Conservation (phyloP, 1,140 invertebrate species). For the Melitaea cinxia region DNA sequence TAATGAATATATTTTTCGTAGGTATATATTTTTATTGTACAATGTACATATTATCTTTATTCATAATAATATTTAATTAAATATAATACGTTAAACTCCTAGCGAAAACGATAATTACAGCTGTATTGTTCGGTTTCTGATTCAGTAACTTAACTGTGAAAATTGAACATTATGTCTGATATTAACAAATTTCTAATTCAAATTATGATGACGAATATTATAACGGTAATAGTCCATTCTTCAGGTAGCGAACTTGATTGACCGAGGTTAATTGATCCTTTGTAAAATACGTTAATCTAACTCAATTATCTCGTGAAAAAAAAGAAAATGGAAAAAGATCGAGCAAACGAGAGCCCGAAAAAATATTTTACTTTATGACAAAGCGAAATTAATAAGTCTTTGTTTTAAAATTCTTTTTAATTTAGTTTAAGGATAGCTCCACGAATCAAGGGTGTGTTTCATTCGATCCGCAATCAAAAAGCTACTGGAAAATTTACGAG, state of each 20-base stretch:
- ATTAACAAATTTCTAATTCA: too few species aligned
- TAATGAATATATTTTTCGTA: too few species aligned
- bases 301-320: not conserved
- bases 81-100: too few species aligned
- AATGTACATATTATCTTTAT: too few species aligned
- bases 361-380: not conserved
- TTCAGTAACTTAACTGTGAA: not conserved
- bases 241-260: not conserved
- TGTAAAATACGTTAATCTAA: not conserved
- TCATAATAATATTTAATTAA: too few species aligned
- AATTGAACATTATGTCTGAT: not conserved
- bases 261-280: not conserved
- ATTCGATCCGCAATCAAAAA: conserved; percentile 25
- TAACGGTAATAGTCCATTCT: not conserved
- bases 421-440: conserved; percentile 7
- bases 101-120: too few species aligned
- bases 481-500: conserved; percentile 11
- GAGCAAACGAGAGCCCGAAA: not conserved
- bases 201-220: too few species aligned
- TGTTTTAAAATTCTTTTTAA: conserved; percentile 5
- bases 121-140: too few species aligned
- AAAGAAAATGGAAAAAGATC: not conserved
- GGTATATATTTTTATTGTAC: too few species aligned
- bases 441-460: conserved; percentile 15
- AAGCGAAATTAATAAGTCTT: not conserved